Evolutionary conservation across 2,113 vertebrate genomes (phyloP).

Genomic region (Pelmatolapia mariae): DNA sequence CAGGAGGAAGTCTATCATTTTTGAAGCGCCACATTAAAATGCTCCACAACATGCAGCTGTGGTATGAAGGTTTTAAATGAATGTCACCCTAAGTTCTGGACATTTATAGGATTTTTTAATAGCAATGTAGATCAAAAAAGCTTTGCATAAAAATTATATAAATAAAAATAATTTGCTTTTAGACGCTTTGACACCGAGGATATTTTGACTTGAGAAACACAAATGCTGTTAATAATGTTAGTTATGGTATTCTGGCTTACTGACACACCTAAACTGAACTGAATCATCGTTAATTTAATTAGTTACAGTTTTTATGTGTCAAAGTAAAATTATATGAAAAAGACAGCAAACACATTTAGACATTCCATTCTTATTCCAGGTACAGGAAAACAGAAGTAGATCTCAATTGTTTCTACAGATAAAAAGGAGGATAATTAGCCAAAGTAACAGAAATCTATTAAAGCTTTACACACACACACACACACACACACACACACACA

Average conservation of each 20-base stretch:
- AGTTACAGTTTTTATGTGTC: background rate
- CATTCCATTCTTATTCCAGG: background rate
- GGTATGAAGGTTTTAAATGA: background rate
- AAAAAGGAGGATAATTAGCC: background rate
- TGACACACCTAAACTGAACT: background rate
- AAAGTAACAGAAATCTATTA: background rate
- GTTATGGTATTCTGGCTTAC: background rate
- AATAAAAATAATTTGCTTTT: background rate
- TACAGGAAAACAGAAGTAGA: background rate
- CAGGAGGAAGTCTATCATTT: background rate
- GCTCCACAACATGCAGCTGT: background rate
- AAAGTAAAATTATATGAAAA: background rate
- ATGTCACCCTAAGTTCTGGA: background rate
- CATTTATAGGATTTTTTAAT: background rate
- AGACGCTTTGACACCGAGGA: accelerated
- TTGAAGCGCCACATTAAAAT: background rate
- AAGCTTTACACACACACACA: background rate
- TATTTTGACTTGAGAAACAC: background rate
- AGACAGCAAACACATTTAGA: background rate
- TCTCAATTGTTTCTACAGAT: background rate
- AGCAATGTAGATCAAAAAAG: background rate
- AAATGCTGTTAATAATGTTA: background rate
- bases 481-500: too few species aligned
- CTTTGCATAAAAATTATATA: background rate
- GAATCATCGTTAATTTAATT: background rate